Evolutionary conservation across 1,140 invertebrate species (phyloP), one percentile per base, ranked within the genome.

Genomic region (Callitettix versicolor): DNA sequence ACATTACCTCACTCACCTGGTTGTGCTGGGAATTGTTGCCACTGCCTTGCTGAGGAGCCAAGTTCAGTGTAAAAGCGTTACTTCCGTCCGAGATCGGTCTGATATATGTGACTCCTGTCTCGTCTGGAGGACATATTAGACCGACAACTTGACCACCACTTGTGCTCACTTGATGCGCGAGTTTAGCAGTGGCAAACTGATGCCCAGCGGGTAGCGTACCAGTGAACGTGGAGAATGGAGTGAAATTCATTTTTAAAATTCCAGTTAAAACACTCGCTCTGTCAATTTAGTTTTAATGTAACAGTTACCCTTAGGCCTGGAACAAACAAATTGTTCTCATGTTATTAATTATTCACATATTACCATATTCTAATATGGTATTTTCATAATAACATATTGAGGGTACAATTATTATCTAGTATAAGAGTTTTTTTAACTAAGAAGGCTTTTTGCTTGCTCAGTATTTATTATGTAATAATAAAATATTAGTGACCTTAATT

Each of bases 91-190:
- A 83, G 17, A 85, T 69, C 1, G 82, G 76, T 20, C 84, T 76
- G 42, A 86, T 68, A 63, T 86, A 88, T 62, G 85, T 84, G n/a
- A 87, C 77, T 1, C 82, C 82, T 59, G 79, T 79, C 55, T 86
- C 84, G 15, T 81, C 79, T 12, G 75, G 73, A 3, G 75, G 76
- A 2, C 79, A 57, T 14, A 78, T 69, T 6, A 78, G 78, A 53
- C 75, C 75, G 40, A 79, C 76, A 62, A 78, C 71, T 34, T 60
- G 60, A 33, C 63, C 60, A 69, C 70, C 67, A 71, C 71, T 75
- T 2, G 77, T 75, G 11, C 79, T 73, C 54, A 82, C 83, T 60
- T 84, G 81, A 49, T 80, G 79, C 53, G 79, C 76, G 12, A 56
- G 55, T 42, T 62, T 57, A 18, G 56, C 57, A 18, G 60, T 57